Conservation (phyloP, 2,113 vertebrate species). For the Solea solea region DNA sequence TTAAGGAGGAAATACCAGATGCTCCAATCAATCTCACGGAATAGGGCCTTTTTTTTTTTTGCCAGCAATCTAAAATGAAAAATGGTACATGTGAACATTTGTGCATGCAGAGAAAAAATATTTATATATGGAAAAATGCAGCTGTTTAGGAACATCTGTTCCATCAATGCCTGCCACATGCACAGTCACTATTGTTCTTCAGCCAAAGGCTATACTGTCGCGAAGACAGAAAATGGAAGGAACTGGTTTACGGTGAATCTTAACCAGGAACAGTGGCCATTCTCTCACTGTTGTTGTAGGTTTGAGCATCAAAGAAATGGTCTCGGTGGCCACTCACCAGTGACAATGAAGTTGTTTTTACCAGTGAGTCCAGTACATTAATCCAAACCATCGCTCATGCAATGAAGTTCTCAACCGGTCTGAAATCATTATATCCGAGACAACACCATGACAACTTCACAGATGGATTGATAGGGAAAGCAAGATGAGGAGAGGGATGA, state of each 20-base stretch:
- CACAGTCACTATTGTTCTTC: too few species aligned
- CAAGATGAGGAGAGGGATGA: constrained; percentile 40
- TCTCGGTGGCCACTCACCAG: constrained; percentile 14
- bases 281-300: not conserved
- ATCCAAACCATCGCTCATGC: constrained; percentile 56
- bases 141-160: constrained; percentile 30
- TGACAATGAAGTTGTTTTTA: constrained; percentile 53
- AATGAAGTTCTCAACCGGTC: constrained; percentile 57
- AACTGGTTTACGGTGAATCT: not conserved
- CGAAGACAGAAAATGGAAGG: not conserved
- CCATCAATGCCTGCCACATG: too few species aligned
- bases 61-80: constrained; percentile 23
- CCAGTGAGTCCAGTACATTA: constrained; percentile 37
- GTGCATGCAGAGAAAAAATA: not conserved
- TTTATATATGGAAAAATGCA: too few species aligned
- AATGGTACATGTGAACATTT: constrained; percentile 15
- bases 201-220: too few species aligned
- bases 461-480: constrained; percentile 49
- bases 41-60: constrained; percentile 33
- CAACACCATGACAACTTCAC: constrained; percentile 56
- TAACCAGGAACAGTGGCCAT: not conserved
- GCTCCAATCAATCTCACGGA: constrained; percentile 41
- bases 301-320: constrained; percentile 11
- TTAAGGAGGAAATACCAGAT: constrained; percentile 51
- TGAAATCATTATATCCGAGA: constrained; percentile 59